Evolutionary conservation across 2,888 invertebrate species (phyloP).

Genomic region (Acronicta alni): DNA sequence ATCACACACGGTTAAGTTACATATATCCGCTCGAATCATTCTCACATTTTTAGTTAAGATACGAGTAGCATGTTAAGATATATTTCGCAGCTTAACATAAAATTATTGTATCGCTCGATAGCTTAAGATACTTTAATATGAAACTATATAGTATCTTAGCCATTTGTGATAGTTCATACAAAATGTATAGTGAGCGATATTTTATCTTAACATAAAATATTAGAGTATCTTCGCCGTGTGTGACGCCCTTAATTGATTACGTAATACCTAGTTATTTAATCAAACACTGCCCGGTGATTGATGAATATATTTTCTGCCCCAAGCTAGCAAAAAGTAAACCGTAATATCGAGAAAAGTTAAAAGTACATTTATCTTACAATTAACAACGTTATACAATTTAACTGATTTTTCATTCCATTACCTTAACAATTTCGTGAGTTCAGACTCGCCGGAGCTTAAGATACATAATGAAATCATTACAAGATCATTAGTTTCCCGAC

Average conservation of each 20-base stretch:
- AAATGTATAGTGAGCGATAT: too few relatives aligned
- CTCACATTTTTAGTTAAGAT: too few relatives aligned
- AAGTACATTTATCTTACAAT: slow-evolving; percentile 6
- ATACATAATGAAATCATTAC: slow-evolving; percentile 16
- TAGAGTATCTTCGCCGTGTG: too few relatives aligned
- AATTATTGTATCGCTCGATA: too few relatives aligned
- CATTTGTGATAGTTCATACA: too few relatives aligned
- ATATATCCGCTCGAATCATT: too few relatives aligned
- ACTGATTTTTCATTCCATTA: slow-evolving; percentile 19
- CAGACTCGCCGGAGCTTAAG: slow-evolving; percentile 1
- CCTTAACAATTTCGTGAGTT: slow-evolving; percentile 5
- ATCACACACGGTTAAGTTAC: too few relatives aligned
- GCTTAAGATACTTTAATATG: too few relatives aligned
- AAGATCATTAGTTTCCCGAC: background rate
- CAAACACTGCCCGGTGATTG: background rate
- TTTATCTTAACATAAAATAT: too few relatives aligned
- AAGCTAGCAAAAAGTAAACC: slow-evolving; percentile 7
- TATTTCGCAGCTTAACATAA: too few relatives aligned
- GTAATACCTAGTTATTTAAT: background rate
- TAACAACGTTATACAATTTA: slow-evolving; percentile 1
- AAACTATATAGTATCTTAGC: too few relatives aligned
- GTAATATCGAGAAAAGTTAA: background rate
- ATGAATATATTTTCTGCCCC: slow-evolving; percentile 1
- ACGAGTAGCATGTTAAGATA: too few relatives aligned
- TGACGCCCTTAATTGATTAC: slow-evolving; percentile 3